Evolutionary conservation across 2,888 invertebrate genomes (phyloP).

Genomic region (Leptinotarsa juncta): DNA sequence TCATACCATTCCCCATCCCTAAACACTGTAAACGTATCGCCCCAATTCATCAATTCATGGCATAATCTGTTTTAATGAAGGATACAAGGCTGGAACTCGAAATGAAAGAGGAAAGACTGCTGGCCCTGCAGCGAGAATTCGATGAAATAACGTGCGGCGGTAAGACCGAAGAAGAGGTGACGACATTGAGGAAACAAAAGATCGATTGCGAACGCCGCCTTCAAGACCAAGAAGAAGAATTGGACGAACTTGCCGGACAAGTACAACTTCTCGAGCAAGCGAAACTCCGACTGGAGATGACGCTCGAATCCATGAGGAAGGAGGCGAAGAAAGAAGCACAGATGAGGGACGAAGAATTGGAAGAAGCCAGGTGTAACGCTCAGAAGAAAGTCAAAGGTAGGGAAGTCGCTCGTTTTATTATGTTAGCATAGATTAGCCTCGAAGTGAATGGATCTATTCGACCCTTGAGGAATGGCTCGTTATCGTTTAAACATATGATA

Average conservation of each 20-base stretch:
- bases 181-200: slow-evolving; percentile 83
- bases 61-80: slow-evolving; percentile 65
- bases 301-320: slow-evolving; percentile 90
- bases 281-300: slow-evolving; percentile 93
- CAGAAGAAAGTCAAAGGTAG: slow-evolving; percentile 91
- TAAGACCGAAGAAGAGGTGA: slow-evolving; percentile 88
- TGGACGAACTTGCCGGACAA: slow-evolving; percentile 92
- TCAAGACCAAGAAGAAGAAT: slow-evolving; percentile 92
- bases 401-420: not conserved
- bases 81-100: slow-evolving; percentile 89
- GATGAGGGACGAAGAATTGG: slow-evolving; percentile 92
- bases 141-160: slow-evolving; percentile 85
- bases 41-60: not conserved
- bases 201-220: slow-evolving; percentile 88
- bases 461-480: too few species aligned
- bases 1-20: not conserved
- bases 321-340: slow-evolving; percentile 90
- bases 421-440: too few species aligned
- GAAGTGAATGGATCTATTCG: too few species aligned
- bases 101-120: slow-evolving; percentile 87
- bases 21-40: not conserved
- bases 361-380: slow-evolving; percentile 89
- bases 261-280: slow-evolving; percentile 88
- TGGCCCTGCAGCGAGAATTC: slow-evolving; percentile 82
- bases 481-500: too few species aligned